phyloP scores from a whole-genome alignment of 2,888 invertebrate genomes.

The Metacarcinus magister region DNA sequence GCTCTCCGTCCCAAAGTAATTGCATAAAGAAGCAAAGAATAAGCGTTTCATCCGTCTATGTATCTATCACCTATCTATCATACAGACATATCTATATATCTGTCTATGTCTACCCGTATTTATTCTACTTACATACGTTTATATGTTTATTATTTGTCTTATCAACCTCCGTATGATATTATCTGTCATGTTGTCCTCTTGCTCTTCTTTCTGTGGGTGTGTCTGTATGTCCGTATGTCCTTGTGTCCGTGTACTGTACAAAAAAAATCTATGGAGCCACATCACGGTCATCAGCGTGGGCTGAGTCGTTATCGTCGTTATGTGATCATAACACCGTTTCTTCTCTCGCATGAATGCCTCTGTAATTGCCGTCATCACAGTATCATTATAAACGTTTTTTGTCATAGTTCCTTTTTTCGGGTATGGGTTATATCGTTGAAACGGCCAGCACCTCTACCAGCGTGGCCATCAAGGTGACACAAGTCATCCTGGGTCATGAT shows the following conservation, averaged over 20 bases:
- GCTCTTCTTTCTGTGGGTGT: background rate
- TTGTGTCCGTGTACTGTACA: background rate
- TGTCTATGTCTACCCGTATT: no score
- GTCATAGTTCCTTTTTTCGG: no score
- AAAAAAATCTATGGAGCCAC: background rate
- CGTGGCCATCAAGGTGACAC: background rate
- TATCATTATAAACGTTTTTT: background rate
- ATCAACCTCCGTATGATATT: no score
- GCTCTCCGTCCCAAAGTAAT: no score
- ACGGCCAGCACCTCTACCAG: background rate
- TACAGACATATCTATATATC: no score
- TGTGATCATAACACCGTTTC: slow-evolving; percentile 4
- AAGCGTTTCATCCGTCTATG: no score
- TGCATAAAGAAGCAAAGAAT: no score
- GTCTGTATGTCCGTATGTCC: background rate
- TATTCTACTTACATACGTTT: no score
- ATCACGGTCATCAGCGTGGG: background rate
- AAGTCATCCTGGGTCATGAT: no score
- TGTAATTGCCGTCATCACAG: background rate
- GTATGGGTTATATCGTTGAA: background rate
- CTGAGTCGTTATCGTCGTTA: background rate
- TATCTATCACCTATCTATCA: no score
- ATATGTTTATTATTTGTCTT: no score
- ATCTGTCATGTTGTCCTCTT: no score
- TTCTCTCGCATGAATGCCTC: background rate